A percentile compares a stretch with the other conserved stretches of the same genome.
Evolutionary conservation across 2,888 invertebrate genomes (phyloP).

Genomic region (Drosophila longiperda): DNA sequence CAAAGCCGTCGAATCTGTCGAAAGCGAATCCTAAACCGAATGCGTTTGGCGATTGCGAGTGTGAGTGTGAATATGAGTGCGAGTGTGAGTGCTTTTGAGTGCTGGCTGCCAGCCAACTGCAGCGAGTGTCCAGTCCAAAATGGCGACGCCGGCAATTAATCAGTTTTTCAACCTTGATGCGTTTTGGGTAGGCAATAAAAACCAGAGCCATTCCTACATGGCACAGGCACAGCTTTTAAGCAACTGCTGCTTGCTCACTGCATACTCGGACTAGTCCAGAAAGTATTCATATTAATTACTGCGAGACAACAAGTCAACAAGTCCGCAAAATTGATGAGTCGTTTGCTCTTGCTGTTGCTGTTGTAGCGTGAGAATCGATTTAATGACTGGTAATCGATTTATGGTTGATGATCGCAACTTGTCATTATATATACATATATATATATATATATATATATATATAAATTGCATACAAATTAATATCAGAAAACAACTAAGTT

Average conservation of each 20-base stretch:
- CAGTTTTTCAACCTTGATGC: conserved; percentile 48
- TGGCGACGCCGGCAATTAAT: conserved; percentile 58
- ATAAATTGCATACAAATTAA: background rate
- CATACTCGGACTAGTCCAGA: conserved; percentile 11
- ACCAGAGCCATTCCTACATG: conserved; percentile 7
- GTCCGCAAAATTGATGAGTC: conserved; percentile 7
- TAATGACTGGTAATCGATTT: conserved; percentile 4
- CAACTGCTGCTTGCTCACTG: conserved; percentile 34
- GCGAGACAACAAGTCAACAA: conserved; percentile 24
- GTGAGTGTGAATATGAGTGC: background rate
- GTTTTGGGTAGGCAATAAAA: conserved; percentile 53
- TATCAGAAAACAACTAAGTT: background rate
- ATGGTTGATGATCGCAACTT: no score
- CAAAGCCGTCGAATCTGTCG: conserved; percentile 9
- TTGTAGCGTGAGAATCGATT: conserved; percentile 24
- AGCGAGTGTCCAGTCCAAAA: conserved; percentile 38
- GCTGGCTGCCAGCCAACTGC: conserved; percentile 19
- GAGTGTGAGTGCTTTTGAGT: conserved; percentile 6
- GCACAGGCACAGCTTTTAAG: conserved; percentile 10
- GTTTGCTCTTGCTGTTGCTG: background rate
- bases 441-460: background rate
- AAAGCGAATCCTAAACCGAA: conserved; percentile 6
- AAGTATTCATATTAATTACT: conserved; percentile 40
- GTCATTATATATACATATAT: no score
- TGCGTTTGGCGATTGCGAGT: conserved; percentile 10